Evolutionary conservation across 2,888 invertebrate genomes (phyloP), one percentile per base, ranked within the genome.

Genomic region (Tetanocera ferruginea): DNA sequence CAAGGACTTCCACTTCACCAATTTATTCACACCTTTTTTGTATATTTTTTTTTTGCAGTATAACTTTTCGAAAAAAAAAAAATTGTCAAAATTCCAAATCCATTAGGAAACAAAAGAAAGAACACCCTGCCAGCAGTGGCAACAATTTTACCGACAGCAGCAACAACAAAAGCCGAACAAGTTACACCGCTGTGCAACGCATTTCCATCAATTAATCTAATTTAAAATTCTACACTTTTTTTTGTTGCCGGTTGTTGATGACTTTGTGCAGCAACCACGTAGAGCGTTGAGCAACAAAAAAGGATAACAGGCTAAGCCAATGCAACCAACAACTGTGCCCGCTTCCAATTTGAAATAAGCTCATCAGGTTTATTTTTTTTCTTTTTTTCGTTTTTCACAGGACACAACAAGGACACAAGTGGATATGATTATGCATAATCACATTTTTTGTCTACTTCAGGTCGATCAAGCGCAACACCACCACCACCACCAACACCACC

Each of bases 191-290:
- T 51, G 78, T 66, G 74, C 78, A 78, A 76, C 77, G 83, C 83
- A 83, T 84, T 87, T 86, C 87, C 87, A 86, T 88, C 87, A 87
- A 87, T 88, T 88, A 87, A 87, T 87, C 88, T 87, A 88, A 87
- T 88, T 88, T 87, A 84, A 86, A 87, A 84, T 82, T 84, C 81
- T 80, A 19, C 62, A 14, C 19, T 37, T 14, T 31, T 85, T 55
- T 74, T 49, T 55, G 49, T 43, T n/a, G 80, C 76, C 69, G 71
- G 77, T 71, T 77, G 71, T 67, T 25, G 69, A 69, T 69, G 69
- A 69, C 69, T 69, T 69, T 34, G 25, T 69, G 69, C 69, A 67
- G 67, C 67, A 49, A 51, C 69, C 17, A 23, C 25, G 51, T 37
- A 25, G 9, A 3, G 25, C 25, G 11, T 14, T 3, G 23, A n/a